These are phyloP conservation scores for Calliopum simillimum DNA, from an alignment of 2,888 invertebrate species.

Conservation along the genomic window DNA sequence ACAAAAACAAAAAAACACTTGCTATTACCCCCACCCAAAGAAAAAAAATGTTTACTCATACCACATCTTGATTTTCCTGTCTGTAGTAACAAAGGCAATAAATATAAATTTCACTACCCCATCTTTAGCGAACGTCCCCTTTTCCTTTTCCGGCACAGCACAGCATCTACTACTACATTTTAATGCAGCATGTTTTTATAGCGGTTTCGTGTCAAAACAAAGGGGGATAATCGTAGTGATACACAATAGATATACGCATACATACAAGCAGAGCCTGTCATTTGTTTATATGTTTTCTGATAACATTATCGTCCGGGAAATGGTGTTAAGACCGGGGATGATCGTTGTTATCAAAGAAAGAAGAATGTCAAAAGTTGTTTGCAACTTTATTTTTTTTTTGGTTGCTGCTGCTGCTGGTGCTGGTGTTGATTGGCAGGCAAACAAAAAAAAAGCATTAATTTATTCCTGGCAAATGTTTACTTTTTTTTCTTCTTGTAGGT, in stretches of 20 bases:
- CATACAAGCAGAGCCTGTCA: background rate
- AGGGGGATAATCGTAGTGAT: slow-evolving; percentile 49
- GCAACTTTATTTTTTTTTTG: too few species aligned
- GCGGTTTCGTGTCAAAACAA: slow-evolving; percentile 67
- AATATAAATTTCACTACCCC: slow-evolving; percentile 14
- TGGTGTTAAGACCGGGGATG: slow-evolving; percentile 28
- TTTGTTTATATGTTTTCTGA: slow-evolving; percentile 24
- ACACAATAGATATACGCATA: background rate
- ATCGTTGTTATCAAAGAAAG: slow-evolving; percentile 5
- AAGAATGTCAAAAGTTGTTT: background rate
- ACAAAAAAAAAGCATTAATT: too few species aligned
- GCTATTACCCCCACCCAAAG: background rate
- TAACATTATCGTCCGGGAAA: slow-evolving; percentile 25
- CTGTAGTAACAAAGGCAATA: slow-evolving; percentile 15
- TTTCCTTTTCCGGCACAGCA: background rate
- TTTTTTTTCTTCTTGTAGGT: too few species aligned
- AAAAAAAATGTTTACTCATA: slow-evolving; percentile 4
- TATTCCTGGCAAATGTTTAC: too few species aligned
- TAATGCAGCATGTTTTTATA: slow-evolving; percentile 59
- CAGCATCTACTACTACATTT: background rate
- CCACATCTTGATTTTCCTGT: background rate
- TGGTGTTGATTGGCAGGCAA: too few species aligned
- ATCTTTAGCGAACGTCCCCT: background rate
- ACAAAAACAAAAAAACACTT: too few species aligned
- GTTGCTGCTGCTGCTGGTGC: too few species aligned